phyloP scores from a whole-genome alignment of 2,797 vertebrate genomes.

The Pseudotriccus pelzelni region DNA sequence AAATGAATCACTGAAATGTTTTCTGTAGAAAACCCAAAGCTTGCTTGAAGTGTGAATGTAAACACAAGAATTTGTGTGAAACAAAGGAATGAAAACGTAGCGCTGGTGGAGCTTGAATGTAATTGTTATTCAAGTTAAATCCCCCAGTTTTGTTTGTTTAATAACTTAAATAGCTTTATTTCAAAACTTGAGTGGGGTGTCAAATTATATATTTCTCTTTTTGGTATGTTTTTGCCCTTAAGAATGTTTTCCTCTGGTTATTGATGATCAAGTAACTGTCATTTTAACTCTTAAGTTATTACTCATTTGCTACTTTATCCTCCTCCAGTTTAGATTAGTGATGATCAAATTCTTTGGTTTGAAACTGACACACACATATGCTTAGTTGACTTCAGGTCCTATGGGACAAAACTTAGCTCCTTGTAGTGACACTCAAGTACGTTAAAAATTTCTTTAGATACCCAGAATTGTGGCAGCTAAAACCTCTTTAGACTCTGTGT shows the following conservation, averaged over 20 bases:
- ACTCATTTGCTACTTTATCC: neutral
- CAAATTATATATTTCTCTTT: neutral
- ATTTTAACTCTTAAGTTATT: neutral
- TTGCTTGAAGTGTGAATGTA: accelerated
- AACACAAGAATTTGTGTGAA: neutral
- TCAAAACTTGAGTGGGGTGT: neutral
- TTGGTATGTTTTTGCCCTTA: neutral
- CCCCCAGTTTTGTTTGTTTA: neutral
- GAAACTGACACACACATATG: neutral
- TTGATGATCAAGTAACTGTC: neutral
- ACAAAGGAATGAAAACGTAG: neutral
- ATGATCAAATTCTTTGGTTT: neutral
- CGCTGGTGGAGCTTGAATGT: neutral
- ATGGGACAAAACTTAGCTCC: neutral
- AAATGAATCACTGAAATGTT: neutral
- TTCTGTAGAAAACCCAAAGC: neutral
- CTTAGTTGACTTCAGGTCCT: neutral
- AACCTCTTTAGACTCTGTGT: neutral
- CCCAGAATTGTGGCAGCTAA: neutral
- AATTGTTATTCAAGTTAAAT: neutral
- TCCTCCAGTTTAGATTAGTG: neutral
- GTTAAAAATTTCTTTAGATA: neutral
- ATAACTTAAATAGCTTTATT: neutral
- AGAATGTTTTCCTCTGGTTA: neutral
- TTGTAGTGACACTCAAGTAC: neutral